Base-by-base conservation (phyloP, 2,797 vertebrate species). In the Platalea minor region DNA sequence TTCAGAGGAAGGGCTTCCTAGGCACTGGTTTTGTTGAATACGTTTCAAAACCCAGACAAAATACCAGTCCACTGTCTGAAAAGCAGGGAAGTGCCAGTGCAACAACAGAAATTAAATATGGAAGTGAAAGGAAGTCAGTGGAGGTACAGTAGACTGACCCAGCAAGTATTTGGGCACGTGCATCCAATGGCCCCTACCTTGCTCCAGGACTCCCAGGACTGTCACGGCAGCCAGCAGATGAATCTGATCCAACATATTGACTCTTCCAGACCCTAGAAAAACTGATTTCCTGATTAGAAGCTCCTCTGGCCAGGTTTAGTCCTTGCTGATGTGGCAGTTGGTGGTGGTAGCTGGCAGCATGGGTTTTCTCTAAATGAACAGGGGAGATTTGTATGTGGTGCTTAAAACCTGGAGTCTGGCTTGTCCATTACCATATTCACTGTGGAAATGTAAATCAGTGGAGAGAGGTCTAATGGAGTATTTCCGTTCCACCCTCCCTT, bases 191-290 rank as follows among this genome's bases (percentile, higher is more conserved):
- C 61, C 16, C 95, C 88, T 96, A 99, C 98, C 98, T 98, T 99
- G 98, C 81, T 99, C 98, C 94, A 99, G 84, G 45, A 98, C 96
- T 7, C 96, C 98, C 37, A 99, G 92, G 18, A 99, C 79, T 0
- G 98, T 98, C 21, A 99, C 98, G 0, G 96, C 97, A 20, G 97
- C 98, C 50, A 99, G 89, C 43, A 91, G 83, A 14, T 98, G 97
- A 45, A 95, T 73, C 53, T 98, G 97, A 15, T 98, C 98, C 85
- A 97, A 75, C 98, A 98, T 98, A 7, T 9, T 90, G 88, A 45
- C 65, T 89, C 85, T 70, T 87, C 60, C 51, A 77, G 75, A 46
- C 17, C 25, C 12, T 46, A 73, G n/a, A 64, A 87, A 78, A 75
- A 29, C 35, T 23, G 46, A 26, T 74, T 92, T 75, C 84, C 64